Percentiles rank a stretch among this genome's conserved stretches.
Evolutionary conservation across 2,797 vertebrate species (phyloP).

Genomic region (Cichlasoma orientale): DNA sequence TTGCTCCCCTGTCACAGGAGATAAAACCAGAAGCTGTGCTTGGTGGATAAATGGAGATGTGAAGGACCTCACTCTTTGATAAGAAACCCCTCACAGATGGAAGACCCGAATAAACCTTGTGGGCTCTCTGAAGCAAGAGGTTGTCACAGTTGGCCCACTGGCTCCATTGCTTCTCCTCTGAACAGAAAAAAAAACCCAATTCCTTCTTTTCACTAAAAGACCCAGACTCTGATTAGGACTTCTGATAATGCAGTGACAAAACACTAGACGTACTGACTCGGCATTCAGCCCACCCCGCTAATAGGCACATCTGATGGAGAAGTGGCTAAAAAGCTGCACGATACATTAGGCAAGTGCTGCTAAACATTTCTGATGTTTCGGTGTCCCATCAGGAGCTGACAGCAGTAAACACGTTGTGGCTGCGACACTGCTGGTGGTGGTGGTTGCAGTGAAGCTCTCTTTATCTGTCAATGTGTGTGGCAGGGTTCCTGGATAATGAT

Average conservation of each 20-base stretch:
- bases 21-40: constrained; percentile 9
- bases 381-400: constrained; percentile 16
- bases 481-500: constrained; percentile 51
- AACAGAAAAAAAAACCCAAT: background rate
- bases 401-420: constrained; percentile 14
- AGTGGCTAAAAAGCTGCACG: background rate
- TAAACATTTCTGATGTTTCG: background rate
- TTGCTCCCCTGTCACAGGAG: constrained; percentile 39
- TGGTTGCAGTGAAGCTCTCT: background rate
- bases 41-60: background rate
- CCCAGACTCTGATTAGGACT: constrained; percentile 7
- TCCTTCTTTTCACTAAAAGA: background rate
- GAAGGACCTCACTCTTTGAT: constrained; percentile 55
- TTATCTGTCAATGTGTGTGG: background rate
- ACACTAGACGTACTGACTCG: constrained; percentile 1
- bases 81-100: constrained; percentile 21
- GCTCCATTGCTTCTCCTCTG: background rate
- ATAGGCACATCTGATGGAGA: constrained; percentile 9
- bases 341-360: background rate
- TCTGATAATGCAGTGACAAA: background rate
- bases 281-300: constrained; percentile 13
- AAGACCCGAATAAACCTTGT: constrained; percentile 38
- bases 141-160: constrained; percentile 7
- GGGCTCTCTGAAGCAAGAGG: constrained; percentile 14
- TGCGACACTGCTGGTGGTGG: background rate